Conservation (phyloP, 2,113 vertebrate species). For the Bubo bubo region DNA sequence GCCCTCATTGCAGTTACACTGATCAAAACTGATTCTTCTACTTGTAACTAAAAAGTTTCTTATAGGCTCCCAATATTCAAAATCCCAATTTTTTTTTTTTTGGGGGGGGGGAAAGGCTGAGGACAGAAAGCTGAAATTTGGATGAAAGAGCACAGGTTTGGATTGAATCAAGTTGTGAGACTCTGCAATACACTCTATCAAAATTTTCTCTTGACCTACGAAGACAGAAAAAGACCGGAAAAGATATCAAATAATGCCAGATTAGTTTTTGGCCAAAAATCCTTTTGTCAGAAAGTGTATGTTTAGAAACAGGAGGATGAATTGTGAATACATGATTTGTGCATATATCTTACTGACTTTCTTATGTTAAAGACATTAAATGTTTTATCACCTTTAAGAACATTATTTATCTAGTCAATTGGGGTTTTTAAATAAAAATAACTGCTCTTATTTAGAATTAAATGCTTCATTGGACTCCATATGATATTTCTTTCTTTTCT, state of each 20-base stretch:
- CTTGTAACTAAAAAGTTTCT: not conserved
- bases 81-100: not conserved
- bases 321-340: not conserved
- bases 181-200: not conserved
- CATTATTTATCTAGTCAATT: not conserved
- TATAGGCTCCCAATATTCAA: not conserved
- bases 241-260: not conserved
- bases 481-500: not conserved
- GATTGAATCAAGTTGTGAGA: not conserved
- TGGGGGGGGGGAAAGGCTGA: not conserved
- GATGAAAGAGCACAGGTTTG: not conserved
- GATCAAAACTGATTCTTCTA: not conserved
- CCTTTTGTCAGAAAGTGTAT: not conserved
- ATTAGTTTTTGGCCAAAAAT: not conserved
- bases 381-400: not conserved
- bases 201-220: not conserved
- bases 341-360: not conserved
- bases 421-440: not conserved
- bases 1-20: accelerated
- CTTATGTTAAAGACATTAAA: not conserved
- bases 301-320: not conserved
- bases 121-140: not conserved
- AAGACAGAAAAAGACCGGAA: not conserved
- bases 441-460: not conserved
- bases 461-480: not conserved